phyloP scores from a whole-genome alignment of 35 echinoderm and acorn worm species.

The Apostichopus japonicus region DNA sequence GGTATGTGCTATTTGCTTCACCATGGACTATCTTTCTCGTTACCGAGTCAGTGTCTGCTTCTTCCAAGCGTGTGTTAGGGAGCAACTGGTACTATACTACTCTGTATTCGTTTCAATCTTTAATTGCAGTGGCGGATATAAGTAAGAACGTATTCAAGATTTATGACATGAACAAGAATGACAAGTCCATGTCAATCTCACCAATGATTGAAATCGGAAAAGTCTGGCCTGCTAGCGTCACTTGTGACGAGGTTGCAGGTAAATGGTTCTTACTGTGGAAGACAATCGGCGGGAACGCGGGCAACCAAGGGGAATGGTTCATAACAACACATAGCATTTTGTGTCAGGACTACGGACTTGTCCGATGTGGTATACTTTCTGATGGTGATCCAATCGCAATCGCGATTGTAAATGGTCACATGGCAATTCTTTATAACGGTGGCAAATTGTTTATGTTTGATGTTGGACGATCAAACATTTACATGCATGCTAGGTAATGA shows the following conservation, averaged over 20 bases:
- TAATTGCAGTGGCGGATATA: conserved; percentile 11
- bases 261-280: conserved; percentile 49
- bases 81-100: conserved; percentile 20
- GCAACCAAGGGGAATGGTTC: conserved; percentile 5
- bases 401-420: neutral
- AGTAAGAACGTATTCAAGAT: conserved; percentile 37
- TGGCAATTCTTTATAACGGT: conserved; percentile 27
- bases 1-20: neutral
- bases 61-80: neutral
- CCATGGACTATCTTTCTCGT: conserved; percentile 21
- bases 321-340: conserved; percentile 21
- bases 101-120: neutral
- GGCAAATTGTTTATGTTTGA: neutral
- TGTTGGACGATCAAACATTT: neutral
- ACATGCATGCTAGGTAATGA: too few relatives aligned
- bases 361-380: neutral
- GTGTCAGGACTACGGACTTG: neutral
- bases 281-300: neutral
- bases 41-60: neutral
- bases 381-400: conserved; percentile 1
- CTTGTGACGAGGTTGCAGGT: neutral
- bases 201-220: neutral
- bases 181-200: neutral
- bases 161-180: neutral
- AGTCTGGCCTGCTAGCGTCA: conserved; percentile 8